Evolutionary conservation across 2,113 vertebrate genomes (phyloP), one percentile per base, ranked within the genome.

Genomic region (Ammodytes marinus): DNA sequence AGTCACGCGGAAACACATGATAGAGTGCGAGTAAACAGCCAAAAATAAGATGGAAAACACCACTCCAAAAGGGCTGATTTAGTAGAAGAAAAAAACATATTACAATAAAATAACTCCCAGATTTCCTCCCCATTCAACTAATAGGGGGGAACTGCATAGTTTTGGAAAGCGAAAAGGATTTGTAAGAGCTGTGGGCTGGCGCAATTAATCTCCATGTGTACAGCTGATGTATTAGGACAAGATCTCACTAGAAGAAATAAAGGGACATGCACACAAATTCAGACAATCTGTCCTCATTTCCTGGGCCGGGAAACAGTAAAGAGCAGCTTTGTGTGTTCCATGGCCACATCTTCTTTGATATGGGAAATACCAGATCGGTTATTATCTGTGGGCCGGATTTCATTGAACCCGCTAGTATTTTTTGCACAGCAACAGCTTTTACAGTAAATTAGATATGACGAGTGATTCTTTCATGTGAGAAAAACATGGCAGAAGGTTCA

Each of bases 61-160:
- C 46, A 76, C 43, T 86, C 57, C 65, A 58, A 81, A 73, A 39
- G 53, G 75, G 35, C 49, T 82, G 80, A 92, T 91, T 90, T 89
- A 84, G 69, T 63, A 19, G 59, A 83, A n/a, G 77, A 49, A 0
- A 71, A 78, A 75, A 77, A 69, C 50, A 77, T 43, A 84, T 87
- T 88, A 68, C 77, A 77, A 83, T 84, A 79, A 92, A 92, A 91
- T 85, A 83, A 90, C 75, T 89, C 76, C 82, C 88, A 94, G 90
- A 85, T 86, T 86, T 84, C 43, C 69, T 53, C 37, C 54, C 58
- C 65, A 65, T 79, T 79, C 66, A 37, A 68, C 74, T 69, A 77
- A 85, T 83, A 40, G 67, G 19, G 46, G 35, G 27, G 14, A 71
- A 27, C 27, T 1, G 5, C 57, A 75, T 76, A 65, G 63, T 74